Conservation (phyloP, 1,140 invertebrate species). For the Heliconius congener region DNA sequence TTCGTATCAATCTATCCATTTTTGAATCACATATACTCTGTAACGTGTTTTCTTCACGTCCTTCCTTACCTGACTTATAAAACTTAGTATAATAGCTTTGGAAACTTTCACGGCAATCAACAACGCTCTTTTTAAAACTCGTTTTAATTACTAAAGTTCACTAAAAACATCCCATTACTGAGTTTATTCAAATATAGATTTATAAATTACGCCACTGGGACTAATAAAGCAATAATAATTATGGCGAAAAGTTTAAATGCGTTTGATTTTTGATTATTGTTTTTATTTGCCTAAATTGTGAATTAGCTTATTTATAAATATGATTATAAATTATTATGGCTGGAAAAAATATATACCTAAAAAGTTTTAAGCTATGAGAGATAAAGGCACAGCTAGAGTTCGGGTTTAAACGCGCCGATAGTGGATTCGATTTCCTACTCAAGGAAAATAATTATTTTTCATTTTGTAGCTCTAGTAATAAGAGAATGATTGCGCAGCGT, state of each 20-base stretch:
- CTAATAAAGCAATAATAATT: slow-evolving; percentile 25
- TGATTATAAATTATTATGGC: too few relatives aligned
- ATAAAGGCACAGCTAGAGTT: too few relatives aligned
- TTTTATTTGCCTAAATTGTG: too few relatives aligned
- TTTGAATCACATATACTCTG: background rate
- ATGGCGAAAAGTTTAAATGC: slow-evolving; percentile 23
- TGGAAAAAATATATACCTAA: too few relatives aligned
- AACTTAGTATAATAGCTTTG: background rate
- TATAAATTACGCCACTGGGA: slow-evolving; percentile 22
- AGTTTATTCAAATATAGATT: slow-evolving; percentile 15
- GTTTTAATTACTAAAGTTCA: background rate
- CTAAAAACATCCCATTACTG: background rate
- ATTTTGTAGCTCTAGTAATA: too few relatives aligned
- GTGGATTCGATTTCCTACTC: too few relatives aligned
- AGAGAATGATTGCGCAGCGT: too few relatives aligned
- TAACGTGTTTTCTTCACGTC: background rate
- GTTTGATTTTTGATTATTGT: slow-evolving; percentile 11
- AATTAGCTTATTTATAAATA: too few relatives aligned
- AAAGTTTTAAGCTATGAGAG: too few relatives aligned
- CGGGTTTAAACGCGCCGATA: too few relatives aligned
- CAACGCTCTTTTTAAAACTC: background rate
- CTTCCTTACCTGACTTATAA: background rate
- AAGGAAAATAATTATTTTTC: too few relatives aligned
- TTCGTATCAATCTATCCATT: too few relatives aligned
- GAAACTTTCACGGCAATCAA: background rate